Evolutionary conservation across 2,888 invertebrate genomes (phyloP).

Genomic region (Parapristionchus giblindavisi): DNA sequence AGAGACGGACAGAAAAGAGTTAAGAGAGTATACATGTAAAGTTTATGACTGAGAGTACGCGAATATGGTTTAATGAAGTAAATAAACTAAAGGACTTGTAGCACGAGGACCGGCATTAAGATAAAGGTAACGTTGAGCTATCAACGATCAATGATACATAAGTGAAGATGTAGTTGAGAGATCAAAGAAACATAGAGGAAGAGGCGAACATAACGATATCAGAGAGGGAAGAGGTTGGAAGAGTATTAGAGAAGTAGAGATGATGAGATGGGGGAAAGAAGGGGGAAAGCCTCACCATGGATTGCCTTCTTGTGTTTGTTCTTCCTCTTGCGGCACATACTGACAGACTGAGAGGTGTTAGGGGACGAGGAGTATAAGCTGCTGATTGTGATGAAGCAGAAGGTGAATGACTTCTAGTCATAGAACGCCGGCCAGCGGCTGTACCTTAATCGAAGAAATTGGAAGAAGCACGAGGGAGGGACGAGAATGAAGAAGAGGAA

Average conservation of each 20-base stretch:
- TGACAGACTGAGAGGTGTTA: constrained; percentile 19
- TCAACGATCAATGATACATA: too few species aligned
- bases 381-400: neutral
- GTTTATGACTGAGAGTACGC: too few species aligned
- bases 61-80: too few species aligned
- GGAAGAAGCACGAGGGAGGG: neutral
- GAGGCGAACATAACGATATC: too few species aligned
- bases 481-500: neutral
- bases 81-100: too few species aligned
- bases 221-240: neutral
- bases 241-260: neutral
- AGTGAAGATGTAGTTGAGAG: neutral
- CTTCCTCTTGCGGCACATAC: constrained; percentile 37
- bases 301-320: constrained; percentile 37
- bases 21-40: too few species aligned
- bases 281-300: constrained; percentile 34
- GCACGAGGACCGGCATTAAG: too few species aligned
- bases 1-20: too few species aligned
- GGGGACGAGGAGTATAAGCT: neutral
- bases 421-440: too few species aligned
- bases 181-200: constrained; percentile 4
- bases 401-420: neutral
- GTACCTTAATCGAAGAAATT: too few species aligned
- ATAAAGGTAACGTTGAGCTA: too few species aligned
- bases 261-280: constrained; percentile 3